Evolutionary conservation across 2,113 vertebrate genomes (phyloP).

Genomic region (Poeciliopsis turrubarensis): DNA sequence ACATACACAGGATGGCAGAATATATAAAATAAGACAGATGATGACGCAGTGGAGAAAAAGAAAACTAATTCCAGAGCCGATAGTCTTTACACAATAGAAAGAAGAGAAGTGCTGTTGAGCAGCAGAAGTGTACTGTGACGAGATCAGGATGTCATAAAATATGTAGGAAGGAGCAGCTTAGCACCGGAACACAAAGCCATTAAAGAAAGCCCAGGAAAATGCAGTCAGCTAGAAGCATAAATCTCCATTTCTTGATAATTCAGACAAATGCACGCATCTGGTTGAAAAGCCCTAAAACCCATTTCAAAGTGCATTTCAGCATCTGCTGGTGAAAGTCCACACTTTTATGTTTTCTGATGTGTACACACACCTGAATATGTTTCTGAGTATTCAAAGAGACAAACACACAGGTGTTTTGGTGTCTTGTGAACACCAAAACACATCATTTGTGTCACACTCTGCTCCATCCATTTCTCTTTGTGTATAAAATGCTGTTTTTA

Average conservation of each 20-base stretch:
- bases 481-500: slow-evolving; percentile 43
- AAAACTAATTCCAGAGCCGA: slow-evolving; percentile 17
- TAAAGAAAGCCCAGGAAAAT: slow-evolving; percentile 64
- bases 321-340: slow-evolving; percentile 7
- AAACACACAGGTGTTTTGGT: neutral
- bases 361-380: slow-evolving; percentile 39
- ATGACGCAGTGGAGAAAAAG: neutral
- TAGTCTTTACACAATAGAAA: slow-evolving; percentile 36
- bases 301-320: slow-evolving; percentile 4
- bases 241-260: slow-evolving; percentile 58
- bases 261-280: slow-evolving; percentile 10
- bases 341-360: slow-evolving; percentile 24
- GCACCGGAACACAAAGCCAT: slow-evolving; percentile 73
- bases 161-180: slow-evolving; percentile 69
- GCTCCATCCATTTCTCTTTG: neutral
- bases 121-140: slow-evolving; percentile 52
- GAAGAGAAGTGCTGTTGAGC: slow-evolving; percentile 41
- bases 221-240: slow-evolving; percentile 70
- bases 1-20: slow-evolving; percentile 22
- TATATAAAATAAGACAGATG: slow-evolving; percentile 6
- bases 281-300: slow-evolving; percentile 24
- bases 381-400: slow-evolving; percentile 27
- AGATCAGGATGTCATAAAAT: slow-evolving; percentile 76
- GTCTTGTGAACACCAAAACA: slow-evolving; percentile 1
- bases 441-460: neutral